These are phyloP conservation scores for Cetoscarus ocellatus DNA, from an alignment of 2,797 vertebrate genomes.

Conservation along the genomic window DNA sequence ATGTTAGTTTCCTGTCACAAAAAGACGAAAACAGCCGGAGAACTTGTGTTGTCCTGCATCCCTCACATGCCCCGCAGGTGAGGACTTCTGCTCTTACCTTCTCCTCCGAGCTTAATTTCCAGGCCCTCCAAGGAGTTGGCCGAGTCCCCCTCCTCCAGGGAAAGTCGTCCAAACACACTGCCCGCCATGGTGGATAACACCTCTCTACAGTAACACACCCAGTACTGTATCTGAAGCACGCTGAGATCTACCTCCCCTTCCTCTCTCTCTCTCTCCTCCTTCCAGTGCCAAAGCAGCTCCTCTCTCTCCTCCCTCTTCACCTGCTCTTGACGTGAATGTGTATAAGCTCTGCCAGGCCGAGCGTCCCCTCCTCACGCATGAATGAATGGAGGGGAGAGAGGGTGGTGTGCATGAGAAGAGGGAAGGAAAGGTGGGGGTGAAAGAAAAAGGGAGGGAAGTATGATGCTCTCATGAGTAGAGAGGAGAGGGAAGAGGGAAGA, in stretches of 20 bases:
- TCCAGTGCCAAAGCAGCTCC: slow-evolving; percentile 48
- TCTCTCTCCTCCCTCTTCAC: slow-evolving; percentile 60
- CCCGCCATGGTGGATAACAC: slow-evolving; percentile 80
- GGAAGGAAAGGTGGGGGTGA: neutral
- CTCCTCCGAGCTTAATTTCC: slow-evolving; percentile 71
- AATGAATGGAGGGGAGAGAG: slow-evolving; percentile 73
- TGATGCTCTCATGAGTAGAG: slow-evolving; percentile 49
- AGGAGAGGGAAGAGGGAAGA: slow-evolving; percentile 42
- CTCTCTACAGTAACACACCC: slow-evolving; percentile 72
- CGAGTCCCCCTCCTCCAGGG: slow-evolving; percentile 82
- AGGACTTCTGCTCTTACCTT: slow-evolving; percentile 73
- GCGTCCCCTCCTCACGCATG: slow-evolving; percentile 66
- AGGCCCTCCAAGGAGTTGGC: slow-evolving; percentile 81
- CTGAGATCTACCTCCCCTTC: slow-evolving; percentile 37
- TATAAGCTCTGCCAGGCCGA: slow-evolving; percentile 78
- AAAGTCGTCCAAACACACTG: slow-evolving; percentile 82
- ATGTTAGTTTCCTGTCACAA: neutral
- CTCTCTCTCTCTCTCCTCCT: slow-evolving; percentile 38
- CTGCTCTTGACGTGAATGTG: slow-evolving; percentile 64
- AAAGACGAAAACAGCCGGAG: slow-evolving; percentile 3
- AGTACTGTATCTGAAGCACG: slow-evolving; percentile 55
- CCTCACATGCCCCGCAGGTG: slow-evolving; percentile 25
- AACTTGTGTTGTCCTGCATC: slow-evolving; percentile 11
- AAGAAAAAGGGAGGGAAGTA: slow-evolving; percentile 40
- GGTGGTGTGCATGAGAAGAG: slow-evolving; percentile 50